Evolutionary conservation across 2,888 invertebrate genomes (phyloP).

Genomic region (Chirona hameri): DNA sequence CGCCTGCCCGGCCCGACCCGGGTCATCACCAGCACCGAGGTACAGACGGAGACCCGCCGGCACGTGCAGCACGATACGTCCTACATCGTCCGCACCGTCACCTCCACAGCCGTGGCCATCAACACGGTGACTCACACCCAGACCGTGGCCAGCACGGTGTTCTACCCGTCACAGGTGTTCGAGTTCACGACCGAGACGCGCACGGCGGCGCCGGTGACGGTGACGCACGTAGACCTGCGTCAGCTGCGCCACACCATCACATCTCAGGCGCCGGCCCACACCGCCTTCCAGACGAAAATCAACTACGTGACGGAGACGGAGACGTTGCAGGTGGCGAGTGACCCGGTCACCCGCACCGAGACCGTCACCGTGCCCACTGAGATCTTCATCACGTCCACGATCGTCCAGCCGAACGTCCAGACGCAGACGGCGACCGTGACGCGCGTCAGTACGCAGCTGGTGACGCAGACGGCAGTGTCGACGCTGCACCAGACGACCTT

Average conservation of each 20-base stretch:
- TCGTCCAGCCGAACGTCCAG: neutral
- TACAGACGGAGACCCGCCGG: neutral
- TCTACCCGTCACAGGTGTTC: neutral
- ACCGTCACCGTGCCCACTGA: neutral
- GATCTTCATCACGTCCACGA: neutral
- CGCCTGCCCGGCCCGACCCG: neutral
- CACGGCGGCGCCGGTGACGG: neutral
- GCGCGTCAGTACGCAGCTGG: neutral
- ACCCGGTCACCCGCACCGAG: neutral
- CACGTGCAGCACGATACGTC: neutral
- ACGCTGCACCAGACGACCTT: neutral
- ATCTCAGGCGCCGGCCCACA: neutral
- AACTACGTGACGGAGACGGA: neutral
- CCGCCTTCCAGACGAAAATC: neutral
- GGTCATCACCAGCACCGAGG: neutral
- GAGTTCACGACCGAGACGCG: neutral
- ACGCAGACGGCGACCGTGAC: neutral
- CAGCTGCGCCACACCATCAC: neutral
- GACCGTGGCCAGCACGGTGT: neutral
- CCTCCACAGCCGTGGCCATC: neutral
- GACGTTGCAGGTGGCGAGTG: neutral
- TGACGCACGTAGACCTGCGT: neutral
- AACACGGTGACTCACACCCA: neutral
- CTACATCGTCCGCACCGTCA: neutral
- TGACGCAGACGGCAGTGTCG: neutral